Base-by-base conservation (phyloP, 2,888 invertebrate species). In the Oithona nana region DNA sequence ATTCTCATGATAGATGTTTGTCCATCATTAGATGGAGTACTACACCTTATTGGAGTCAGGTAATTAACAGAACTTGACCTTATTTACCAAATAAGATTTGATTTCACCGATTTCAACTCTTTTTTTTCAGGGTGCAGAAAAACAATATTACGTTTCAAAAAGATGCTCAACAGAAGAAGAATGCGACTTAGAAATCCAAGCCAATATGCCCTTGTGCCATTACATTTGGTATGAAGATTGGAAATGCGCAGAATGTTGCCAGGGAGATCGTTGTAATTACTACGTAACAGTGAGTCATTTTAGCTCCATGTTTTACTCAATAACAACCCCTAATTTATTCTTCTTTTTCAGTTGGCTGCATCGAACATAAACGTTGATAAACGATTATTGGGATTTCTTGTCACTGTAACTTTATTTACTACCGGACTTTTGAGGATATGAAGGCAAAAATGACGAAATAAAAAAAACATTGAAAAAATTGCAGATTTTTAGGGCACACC, bases 161-260 rank as follows among this genome's bases (percentile, higher is more conserved):
- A 77, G 82, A 57, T 95, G 95, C 76, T 83, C 89, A 13, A 83
- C 84, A 0, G 84, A 83, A 71, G 80, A 81, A 0, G 80, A 82
- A 66, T 95, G 95, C 72, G 83, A 84, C 28, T 76, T 77, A 64
- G 81, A 80, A 60, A 79, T 86, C 64, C 79, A 79, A 63, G 77
- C 78, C 49, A 81, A 81, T 68, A 87, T 84, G 83, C 80, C 79
- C 6, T 78, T 82, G 64, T 93, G 92, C 70, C 86, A 88, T 1
- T 83, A 88, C 69, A 87, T 92, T 68, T 88, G 88, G 70, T 95
- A 93, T 70, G 84, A 89, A 71, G 94, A 95, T 74, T 95, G 94
- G 95, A 83, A 84, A 66, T 95, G 94, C 74, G 84, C 88, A 0
- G 92, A 94, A 72, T 95, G 94, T 74, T 95, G 95, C 71, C 85